Evolutionary conservation across 2,888 invertebrate genomes (phyloP), one percentile per base, ranked within the genome.

Genomic region (Chironomus riparius): DNA sequence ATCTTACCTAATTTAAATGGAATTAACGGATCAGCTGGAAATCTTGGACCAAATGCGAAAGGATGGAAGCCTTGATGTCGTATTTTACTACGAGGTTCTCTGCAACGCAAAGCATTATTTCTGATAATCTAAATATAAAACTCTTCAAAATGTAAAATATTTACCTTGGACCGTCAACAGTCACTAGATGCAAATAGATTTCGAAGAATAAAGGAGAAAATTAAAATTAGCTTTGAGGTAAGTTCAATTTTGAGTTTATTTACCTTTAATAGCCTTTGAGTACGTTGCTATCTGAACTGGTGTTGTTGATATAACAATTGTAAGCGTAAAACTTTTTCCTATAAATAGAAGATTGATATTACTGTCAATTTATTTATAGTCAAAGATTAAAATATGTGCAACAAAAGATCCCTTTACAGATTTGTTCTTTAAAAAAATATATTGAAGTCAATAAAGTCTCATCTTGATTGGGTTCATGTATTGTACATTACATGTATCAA

Each of bases 241-340:
- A 38, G 10, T 38, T 38, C 1, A 38, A 38, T 38, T 38, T 38
- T 2, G 2, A 38, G 38, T 2, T 38, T 38, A 10, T 10, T 2
- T 38, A 38, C 38, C 38, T 87, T 99, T 99, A 85, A 99, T 99
- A 77, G 98, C 98, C 85, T 98, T 98, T 82, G 90, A 92, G 84
- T 97, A 97, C n/a, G 97, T 95, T 77, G 95, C 94, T 78, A 98
- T 91, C 87, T 98, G 98, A 48, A 96, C 94, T 7, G 98, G 98
- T 71, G 91, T 90, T 77, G 96, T 94, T 79, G 94, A 93, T 81
- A 99, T 90, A 82, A 95, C 94, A 86, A 99, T 98, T 80, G 97
- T 97, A 82, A 99, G 85, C 62, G 94, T 94, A 86, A 99, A 98
- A 81, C 97, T 97, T 86, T 98, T 98, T 76, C 98, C 98, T 98